phyloP scores from a whole-genome alignment of 2,113 vertebrate species.

The Phoenicopterus ruber region DNA sequence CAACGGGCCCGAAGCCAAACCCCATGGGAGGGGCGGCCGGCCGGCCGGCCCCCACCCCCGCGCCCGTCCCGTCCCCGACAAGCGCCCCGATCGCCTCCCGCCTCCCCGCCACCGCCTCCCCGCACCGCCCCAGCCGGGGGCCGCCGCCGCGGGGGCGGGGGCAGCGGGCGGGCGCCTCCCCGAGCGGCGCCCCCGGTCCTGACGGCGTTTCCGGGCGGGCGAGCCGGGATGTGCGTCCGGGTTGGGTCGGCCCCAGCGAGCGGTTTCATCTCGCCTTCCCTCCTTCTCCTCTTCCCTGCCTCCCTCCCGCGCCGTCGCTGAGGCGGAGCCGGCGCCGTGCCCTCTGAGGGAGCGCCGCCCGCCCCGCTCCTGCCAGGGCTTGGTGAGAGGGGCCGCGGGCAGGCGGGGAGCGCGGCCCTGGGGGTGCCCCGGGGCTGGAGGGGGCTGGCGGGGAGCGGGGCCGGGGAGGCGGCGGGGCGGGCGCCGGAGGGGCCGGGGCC shows the following conservation, averaged over 20 bases:
- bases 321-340: neutral
- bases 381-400: neutral
- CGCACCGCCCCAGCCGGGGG: no score
- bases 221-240: constrained; percentile 31
- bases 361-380: neutral
- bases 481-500: neutral
- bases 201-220: constrained; percentile 50
- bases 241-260: constrained; percentile 2
- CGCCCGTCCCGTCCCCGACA: no score
- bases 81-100: no score
- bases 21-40: fast-evolving
- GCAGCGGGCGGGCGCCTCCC: neutral
- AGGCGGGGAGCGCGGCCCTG: neutral
- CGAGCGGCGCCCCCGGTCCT: neutral
- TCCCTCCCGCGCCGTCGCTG: neutral
- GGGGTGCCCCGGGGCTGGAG: neutral
- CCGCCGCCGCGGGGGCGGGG: neutral
- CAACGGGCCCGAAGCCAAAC: fast-evolving
- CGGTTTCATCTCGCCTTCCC: neutral
- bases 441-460: neutral
- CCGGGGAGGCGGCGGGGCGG: neutral
- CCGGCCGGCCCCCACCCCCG: neutral
- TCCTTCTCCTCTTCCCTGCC: neutral
- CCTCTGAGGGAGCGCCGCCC: neutral
- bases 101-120: no score